Base-by-base conservation (phyloP, 2,797 vertebrate genomes). In the Dermochelys coriacea region DNA sequence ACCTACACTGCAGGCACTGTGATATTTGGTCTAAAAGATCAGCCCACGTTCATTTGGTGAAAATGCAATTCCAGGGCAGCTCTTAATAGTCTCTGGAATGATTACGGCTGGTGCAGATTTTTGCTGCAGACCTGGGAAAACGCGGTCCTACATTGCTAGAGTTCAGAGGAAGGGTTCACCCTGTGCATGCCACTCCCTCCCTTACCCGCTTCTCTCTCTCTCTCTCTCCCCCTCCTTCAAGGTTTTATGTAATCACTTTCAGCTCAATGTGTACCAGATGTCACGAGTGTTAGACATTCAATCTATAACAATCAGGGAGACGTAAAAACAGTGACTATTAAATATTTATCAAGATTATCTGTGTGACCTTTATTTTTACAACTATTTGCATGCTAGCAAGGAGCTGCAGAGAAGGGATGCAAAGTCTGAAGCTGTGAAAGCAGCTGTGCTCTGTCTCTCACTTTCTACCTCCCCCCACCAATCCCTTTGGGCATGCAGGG, bases 311-410 rank as follows among this genome's bases (percentile, higher is more conserved):
- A 54, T 52, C 77, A 96, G 87, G 82, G 86, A 97, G 80, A 82
- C 1, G 8, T 88, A 94, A 92, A 96, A 95, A 4, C 80, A 89
- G 94, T 68, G 86, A 85, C 91, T 92, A 88, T 96, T 94, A 96
- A 97, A 97, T 97, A 97, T 98, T 97, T 96, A 97, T 96, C 92
- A 95, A 88, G 87, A 94, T 96, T 74, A 92, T 87, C 90, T 96
- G 25, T 87, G 89, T 90, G 85, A 97, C 93, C 89, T 97, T 97
- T 97, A 81, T 88, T 97, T 98, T 95, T 50, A 88, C 75, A 92
- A 81, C 80, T 89, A 2, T 91, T 93, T 94, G 75, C 88, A 84
- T 4, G 8, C 59, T 82, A 68, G 55, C 12, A 12, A 79, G 94
- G 92, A 88, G 45, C 57, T 61, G 89, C 1, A 34, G 41, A 75